phyloP scores from a whole-genome alignment of 2,888 invertebrate species.

The Diarsia rubi region DNA sequence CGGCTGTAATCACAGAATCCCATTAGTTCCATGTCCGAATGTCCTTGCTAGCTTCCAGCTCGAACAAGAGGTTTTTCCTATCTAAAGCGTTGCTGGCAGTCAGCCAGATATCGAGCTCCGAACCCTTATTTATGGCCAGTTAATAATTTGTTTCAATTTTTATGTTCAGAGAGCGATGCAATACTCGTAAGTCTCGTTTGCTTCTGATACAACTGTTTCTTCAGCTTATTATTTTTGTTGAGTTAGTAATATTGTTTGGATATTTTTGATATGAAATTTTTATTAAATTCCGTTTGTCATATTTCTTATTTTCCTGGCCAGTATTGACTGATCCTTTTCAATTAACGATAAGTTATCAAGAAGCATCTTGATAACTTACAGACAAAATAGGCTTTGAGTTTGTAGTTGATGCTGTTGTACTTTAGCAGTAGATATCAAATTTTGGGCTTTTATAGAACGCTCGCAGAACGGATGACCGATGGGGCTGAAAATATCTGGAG shows the following conservation, averaged over 20 bases:
- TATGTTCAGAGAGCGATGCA: conserved; percentile 64
- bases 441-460: background rate
- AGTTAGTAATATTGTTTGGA: background rate
- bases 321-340: background rate
- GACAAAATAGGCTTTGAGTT: background rate
- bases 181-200: conserved; percentile 59
- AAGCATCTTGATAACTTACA: background rate
- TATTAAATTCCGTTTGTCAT: background rate
- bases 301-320: background rate
- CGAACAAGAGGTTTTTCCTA: conserved; percentile 79
- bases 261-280: background rate
- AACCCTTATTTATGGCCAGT: conserved; percentile 86
- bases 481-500: too few species aligned
- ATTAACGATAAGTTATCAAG: background rate
- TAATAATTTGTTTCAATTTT: conserved; percentile 88
- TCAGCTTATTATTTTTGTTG: conserved; percentile 32
- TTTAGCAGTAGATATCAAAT: too few species aligned
- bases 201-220: conserved; percentile 53
- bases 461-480: too few species aligned
- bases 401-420: background rate
- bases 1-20: conserved; percentile 73
- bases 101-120: conserved; percentile 82
- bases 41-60: conserved; percentile 71
- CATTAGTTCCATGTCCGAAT: conserved; percentile 81
- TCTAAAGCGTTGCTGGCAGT: conserved; percentile 84